These are phyloP conservation scores for Cyprinodon diabolis DNA, from an alignment of 2,797 vertebrate species.

Conservation along the genomic window DNA sequence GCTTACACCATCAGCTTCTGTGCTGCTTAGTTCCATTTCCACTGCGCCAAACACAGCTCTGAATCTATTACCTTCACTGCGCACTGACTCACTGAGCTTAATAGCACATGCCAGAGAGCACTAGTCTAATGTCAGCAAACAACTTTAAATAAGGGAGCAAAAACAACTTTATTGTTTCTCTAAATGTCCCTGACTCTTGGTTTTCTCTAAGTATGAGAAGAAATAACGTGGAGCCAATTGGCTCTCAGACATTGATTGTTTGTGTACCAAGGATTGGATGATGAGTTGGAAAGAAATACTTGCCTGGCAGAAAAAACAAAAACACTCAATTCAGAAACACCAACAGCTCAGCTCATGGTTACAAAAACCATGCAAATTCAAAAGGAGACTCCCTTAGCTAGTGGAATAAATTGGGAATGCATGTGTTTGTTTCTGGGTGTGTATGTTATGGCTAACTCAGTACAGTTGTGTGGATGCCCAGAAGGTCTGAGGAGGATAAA, in stretches of 20 bases:
- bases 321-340: slow-evolving; percentile 19
- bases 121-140: slow-evolving; percentile 53
- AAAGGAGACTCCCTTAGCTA: slow-evolving; percentile 29
- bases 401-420: not conserved
- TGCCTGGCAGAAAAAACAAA: slow-evolving; percentile 26
- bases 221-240: slow-evolving; percentile 18
- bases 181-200: slow-evolving; percentile 42
- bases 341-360: slow-evolving; percentile 18
- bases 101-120: slow-evolving; percentile 44
- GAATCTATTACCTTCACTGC: slow-evolving; percentile 28
- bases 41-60: not conserved
- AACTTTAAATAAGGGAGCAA: slow-evolving; percentile 57
- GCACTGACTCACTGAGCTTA: slow-evolving; percentile 52
- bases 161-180: slow-evolving; percentile 57
- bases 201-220: slow-evolving; percentile 12
- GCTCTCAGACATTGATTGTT: slow-evolving; percentile 42
- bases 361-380: slow-evolving; percentile 33
- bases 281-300: slow-evolving; percentile 23
- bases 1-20: slow-evolving; percentile 46
- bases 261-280: slow-evolving; percentile 12
- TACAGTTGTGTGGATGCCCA: slow-evolving; percentile 35
- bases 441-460: slow-evolving; percentile 17
- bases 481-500: slow-evolving; percentile 60
- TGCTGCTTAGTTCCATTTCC: slow-evolving; percentile 43
- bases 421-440: slow-evolving; percentile 16